Evolutionary conservation across 2,113 vertebrate species (phyloP).

Genomic region (Vulpes ferrilata): DNA sequence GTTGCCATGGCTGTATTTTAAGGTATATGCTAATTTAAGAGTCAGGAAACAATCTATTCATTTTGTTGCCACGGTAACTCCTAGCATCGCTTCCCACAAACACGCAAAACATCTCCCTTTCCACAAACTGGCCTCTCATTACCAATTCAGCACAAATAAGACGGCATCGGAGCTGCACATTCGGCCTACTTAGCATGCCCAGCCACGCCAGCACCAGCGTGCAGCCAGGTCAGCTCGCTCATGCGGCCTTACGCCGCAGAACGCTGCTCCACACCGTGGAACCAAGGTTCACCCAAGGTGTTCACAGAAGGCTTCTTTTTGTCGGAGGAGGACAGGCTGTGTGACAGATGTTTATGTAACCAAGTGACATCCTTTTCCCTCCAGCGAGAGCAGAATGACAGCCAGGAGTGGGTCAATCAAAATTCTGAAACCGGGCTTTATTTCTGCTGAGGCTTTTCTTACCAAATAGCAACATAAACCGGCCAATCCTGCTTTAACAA

Average conservation of each 20-base stretch:
- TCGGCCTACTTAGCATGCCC: slow-evolving; percentile 10
- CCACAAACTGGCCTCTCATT: slow-evolving; percentile 29
- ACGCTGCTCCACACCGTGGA: background rate
- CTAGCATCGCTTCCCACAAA: background rate
- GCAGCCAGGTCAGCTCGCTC: background rate
- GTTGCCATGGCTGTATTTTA: background rate
- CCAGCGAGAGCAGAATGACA: slow-evolving; percentile 44
- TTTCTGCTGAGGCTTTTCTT: background rate
- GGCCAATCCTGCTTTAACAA: background rate
- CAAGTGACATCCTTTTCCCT: slow-evolving; percentile 26
- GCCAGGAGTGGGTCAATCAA: slow-evolving; percentile 58
- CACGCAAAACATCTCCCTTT: background rate
- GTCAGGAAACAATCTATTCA: background rate
- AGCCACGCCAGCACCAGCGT: background rate
- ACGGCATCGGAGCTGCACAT: background rate
- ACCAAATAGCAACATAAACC: rapidly evolving
- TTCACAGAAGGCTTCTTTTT: slow-evolving; percentile 58
- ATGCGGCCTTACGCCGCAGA: background rate
- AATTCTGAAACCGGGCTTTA: background rate
- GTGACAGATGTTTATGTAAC: background rate
- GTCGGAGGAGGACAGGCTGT: slow-evolving; percentile 53
- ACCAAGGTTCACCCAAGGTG: slow-evolving; percentile 68
- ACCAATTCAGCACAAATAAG: background rate
- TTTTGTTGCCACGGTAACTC: slow-evolving; percentile 49
- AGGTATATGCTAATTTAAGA: background rate